These are phyloP conservation scores for Antedon mediterranea DNA, from an alignment of 53 echinoderm and acorn worm species.

Conservation along the genomic window DNA sequence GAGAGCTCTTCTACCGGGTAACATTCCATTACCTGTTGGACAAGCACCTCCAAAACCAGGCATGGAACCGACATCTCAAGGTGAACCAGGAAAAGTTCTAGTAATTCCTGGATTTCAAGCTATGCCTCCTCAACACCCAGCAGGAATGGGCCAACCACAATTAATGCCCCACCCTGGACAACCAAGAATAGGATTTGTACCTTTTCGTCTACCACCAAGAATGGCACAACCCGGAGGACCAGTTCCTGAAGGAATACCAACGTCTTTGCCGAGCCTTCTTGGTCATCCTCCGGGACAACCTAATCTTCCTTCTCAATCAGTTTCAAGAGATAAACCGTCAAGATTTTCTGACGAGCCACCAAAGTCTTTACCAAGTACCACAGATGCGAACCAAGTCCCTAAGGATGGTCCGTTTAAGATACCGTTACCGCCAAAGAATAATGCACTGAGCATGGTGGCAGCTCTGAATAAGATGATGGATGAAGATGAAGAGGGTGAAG, in stretches of 20 bases:
- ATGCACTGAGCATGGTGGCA: neutral
- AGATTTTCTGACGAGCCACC: neutral
- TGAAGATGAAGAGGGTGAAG: neutral
- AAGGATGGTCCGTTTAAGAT: neutral
- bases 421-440: neutral
- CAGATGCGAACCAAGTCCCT: neutral
- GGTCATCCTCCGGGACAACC: neutral
- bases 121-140: slow-evolving; percentile 14
- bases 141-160: neutral
- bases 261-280: neutral
- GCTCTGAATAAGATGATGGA: neutral
- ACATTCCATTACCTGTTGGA: slow-evolving; percentile 6
- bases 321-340: neutral
- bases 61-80: neutral
- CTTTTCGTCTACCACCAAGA: neutral
- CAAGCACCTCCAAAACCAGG: neutral
- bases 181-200: neutral
- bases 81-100: slow-evolving; percentile 2
- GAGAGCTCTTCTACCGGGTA: slow-evolving; percentile 38
- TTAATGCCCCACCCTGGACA: neutral
- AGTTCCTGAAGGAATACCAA: neutral
- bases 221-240: neutral
- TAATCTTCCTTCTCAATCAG: neutral
- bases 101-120: neutral
- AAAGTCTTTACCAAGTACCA: neutral